Evolutionary conservation across 2,113 vertebrate species (phyloP).

Genomic region (Pteropus alecto): DNA sequence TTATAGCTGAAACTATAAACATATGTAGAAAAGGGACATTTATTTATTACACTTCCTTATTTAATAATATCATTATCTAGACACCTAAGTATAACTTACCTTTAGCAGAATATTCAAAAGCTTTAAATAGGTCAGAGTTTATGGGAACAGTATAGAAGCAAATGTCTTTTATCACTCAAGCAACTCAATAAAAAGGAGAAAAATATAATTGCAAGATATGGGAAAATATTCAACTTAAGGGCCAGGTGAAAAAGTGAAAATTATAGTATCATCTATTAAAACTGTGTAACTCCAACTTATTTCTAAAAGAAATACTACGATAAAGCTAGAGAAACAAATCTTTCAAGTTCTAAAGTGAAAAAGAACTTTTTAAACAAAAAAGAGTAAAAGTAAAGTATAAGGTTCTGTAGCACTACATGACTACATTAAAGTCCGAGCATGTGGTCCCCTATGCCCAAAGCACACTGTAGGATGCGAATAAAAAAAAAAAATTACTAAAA

Average conservation of each 20-base stretch:
- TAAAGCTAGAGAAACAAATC: constrained; percentile 30
- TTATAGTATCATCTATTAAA: constrained; percentile 12
- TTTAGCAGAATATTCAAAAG: not conserved
- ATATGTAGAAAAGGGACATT: not conserved
- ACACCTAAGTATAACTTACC: not conserved
- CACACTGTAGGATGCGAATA: constrained; percentile 29
- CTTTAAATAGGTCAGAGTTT: not conserved
- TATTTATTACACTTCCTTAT: not conserved
- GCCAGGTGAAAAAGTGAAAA: not conserved
- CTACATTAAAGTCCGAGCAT: not conserved
- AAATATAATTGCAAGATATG: not conserved
- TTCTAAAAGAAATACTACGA: constrained; percentile 44
- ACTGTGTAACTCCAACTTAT: not conserved
- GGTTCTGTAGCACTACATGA: not conserved
- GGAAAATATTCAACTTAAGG: constrained; percentile 4
- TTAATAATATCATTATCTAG: not conserved
- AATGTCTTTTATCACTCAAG: constrained; percentile 21
- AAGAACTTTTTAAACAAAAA: not conserved
- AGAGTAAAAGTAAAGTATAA: not conserved
- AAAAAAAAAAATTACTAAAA: constrained; percentile 49
- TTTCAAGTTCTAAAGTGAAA: constrained; percentile 6
- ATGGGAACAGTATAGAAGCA: not conserved
- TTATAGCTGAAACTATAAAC: not conserved
- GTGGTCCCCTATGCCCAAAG: not conserved
- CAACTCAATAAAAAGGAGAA: constrained; percentile 34